Evolutionary conservation across 2,113 vertebrate genomes (phyloP), one percentile per base, ranked within the genome.

Genomic region (Miniopterus natalensis): DNA sequence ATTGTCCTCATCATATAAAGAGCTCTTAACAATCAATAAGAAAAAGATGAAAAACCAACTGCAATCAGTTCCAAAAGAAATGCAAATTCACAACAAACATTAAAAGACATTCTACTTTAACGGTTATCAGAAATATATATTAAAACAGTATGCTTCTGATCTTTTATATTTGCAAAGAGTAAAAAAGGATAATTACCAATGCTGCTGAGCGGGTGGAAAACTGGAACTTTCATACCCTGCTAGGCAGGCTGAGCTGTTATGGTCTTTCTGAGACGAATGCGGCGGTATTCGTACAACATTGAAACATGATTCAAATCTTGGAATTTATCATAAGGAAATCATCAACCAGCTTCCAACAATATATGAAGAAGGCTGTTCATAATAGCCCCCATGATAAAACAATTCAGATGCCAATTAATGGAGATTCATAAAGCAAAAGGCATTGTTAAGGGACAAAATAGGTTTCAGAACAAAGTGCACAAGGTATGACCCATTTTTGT

Each of bases 61-160:
- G 23, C 14, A 51, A 42, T 63, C 63, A 40, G 59, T 74, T 78
- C 23, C 65, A 68, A 87, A 95, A 78, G 25, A 90, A 92, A 92
- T 73, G n/a, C 6, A 65, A 63, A n/a, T 31, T 8, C 55, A 29
- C 53, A 53, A 40, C 45, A 75, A 90, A 88, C 66, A 77, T 77
- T 40, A 81, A 84, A 90, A 77, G 70, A 87, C 57, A 71, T 87
- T 92, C 57, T 27, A 59, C 36, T 79, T 79, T 31, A 63, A 59
- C 3, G 10, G 42, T 40, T 47, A 49, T 88, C 73, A 91, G 61
- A 88, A 83, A 49, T 49, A 13, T 27, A 40, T 79, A 57, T 55
- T 71, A 66, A 73, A 61, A 68, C n/a, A 51, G 55, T 57, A 29
- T 47, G 36, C 68, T 85, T 94, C 36, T 93, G 49, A 53, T 66